Percentiles rank a stretch among this genome's conserved stretches.
phyloP scores from a whole-genome alignment of 2,888 invertebrate species.

The Mamestra brassicae region DNA sequence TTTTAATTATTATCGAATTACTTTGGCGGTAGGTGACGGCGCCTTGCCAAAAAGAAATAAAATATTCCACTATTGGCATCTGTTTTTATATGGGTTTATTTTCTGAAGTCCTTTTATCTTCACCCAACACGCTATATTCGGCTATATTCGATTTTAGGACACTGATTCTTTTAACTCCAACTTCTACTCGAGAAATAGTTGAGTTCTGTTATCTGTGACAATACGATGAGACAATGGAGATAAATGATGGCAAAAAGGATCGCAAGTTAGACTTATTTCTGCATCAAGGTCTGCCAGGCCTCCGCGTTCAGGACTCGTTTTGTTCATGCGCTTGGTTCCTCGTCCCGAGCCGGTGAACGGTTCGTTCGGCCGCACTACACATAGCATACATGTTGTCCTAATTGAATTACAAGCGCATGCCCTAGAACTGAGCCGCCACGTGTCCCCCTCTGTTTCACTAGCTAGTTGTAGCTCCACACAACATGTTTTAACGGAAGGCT shows the following conservation, averaged over 20 bases:
- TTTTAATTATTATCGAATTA: conserved; percentile 52
- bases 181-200: conserved; percentile 2
- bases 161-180: neutral
- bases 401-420: conserved; percentile 69
- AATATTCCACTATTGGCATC: conserved; percentile 49
- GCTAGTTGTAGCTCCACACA: conserved; percentile 7
- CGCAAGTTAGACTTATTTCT: conserved; percentile 14
- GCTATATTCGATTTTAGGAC: no score
- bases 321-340: conserved; percentile 12
- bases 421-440: conserved; percentile 35
- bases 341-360: neutral
- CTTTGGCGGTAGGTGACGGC: conserved; percentile 35
- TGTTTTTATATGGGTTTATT: conserved; percentile 15
- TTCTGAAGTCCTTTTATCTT: conserved; percentile 7
- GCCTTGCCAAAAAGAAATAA: conserved; percentile 52
- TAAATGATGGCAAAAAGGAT: conserved; percentile 11
- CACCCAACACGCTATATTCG: no score
- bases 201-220: neutral
- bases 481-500: conserved; percentile 59
- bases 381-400: conserved; percentile 52
- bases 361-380: neutral
- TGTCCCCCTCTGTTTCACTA: conserved; percentile 17
- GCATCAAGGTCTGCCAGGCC: neutral
- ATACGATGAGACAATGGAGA: conserved; percentile 2
- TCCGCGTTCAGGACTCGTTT: conserved; percentile 25